These are phyloP conservation scores for Phytoseiulus persimilis DNA, from an alignment of 2,888 invertebrate species.

Conservation along the genomic window DNA sequence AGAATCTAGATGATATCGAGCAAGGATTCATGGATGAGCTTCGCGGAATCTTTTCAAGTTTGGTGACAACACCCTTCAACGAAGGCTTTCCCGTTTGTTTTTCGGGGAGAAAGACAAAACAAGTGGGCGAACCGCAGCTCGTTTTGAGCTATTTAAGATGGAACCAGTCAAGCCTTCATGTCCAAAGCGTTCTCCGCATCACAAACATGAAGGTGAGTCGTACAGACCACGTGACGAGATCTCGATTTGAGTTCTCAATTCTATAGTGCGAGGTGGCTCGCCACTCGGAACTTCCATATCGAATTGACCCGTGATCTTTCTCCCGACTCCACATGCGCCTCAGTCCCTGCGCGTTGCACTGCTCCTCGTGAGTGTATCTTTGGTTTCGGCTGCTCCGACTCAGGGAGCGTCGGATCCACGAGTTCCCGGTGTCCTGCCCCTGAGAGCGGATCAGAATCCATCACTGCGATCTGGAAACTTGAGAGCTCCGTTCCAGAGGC, in stretches of 20 bases:
- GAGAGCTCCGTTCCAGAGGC: neutral
- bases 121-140: neutral
- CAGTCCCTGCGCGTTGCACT: neutral
- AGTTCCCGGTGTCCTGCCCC: neutral
- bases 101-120: neutral
- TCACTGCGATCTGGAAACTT: neutral
- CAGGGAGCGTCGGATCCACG: neutral
- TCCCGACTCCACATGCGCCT: neutral
- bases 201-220: neutral
- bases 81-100: neutral
- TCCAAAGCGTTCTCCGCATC: neutral
- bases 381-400: neutral
- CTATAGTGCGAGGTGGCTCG: no score
- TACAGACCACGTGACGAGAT: neutral
- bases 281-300: no score
- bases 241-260: neutral
- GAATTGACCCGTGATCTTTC: neutral
- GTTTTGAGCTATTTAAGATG: neutral
- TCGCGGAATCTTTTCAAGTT: neutral
- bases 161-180: neutral
- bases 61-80: neutral
- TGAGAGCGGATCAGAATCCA: neutral
- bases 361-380: neutral
- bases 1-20: neutral
- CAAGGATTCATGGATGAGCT: neutral